Conservation (phyloP, 2,888 invertebrate genomes). For the Hirtodrosophila histrioides region DNA sequence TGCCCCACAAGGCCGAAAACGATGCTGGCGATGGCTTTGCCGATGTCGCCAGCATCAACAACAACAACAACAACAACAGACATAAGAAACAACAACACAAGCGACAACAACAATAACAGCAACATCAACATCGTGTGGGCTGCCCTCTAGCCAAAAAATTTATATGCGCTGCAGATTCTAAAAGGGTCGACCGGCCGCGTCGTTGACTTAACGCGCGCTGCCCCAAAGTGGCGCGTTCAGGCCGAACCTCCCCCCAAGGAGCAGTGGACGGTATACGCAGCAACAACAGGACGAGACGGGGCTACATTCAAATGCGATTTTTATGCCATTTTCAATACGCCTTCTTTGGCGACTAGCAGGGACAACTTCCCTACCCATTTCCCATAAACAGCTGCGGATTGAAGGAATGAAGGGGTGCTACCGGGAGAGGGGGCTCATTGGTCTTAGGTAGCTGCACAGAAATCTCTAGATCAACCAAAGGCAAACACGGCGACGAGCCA, state of each 20-base stretch:
- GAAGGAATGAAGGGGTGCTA: too few species aligned
- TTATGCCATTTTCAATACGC: slow-evolving; percentile 80
- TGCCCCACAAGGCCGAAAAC: slow-evolving; percentile 80
- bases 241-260: slow-evolving; percentile 51
- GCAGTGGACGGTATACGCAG: slow-evolving; percentile 31
- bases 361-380: slow-evolving; percentile 3
- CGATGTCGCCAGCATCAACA: slow-evolving; percentile 53
- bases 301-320: slow-evolving; percentile 80
- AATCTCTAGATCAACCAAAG: slow-evolving; percentile 71
- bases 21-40: slow-evolving; percentile 46
- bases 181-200: slow-evolving; percentile 73
- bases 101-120: slow-evolving; percentile 30
- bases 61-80: slow-evolving; percentile 32
- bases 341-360: slow-evolving; percentile 42
- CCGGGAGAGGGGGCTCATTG: slow-evolving; percentile 15
- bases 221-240: slow-evolving; percentile 62
- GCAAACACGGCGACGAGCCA: slow-evolving; percentile 45
- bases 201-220: slow-evolving; percentile 75
- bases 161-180: slow-evolving; percentile 79
- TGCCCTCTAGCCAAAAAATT: slow-evolving; percentile 56
- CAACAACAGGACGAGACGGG: slow-evolving; percentile 20
- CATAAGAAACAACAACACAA: slow-evolving; percentile 32
- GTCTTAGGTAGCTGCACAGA: slow-evolving; percentile 58
- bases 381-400: slow-evolving; percentile 18
- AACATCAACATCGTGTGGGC: slow-evolving; percentile 58